Conservation (phyloP, 2,113 vertebrate species). For the Steatornis caripensis region DNA sequence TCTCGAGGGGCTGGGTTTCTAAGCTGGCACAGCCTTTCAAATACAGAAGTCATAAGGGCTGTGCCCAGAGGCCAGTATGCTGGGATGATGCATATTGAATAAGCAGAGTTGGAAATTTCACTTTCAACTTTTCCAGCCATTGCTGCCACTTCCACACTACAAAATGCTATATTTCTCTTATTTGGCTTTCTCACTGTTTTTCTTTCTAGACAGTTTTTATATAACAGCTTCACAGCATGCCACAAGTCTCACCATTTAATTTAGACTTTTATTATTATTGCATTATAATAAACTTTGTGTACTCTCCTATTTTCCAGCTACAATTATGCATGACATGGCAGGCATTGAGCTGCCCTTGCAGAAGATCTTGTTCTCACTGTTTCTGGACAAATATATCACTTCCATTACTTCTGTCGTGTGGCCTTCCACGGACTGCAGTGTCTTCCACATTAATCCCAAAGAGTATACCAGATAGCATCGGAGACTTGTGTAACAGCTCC, state of each 20-base stretch:
- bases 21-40: background rate
- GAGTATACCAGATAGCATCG: background rate
- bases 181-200: background rate
- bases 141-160: background rate
- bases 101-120: background rate
- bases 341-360: background rate
- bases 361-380: background rate
- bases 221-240: background rate
- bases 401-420: background rate
- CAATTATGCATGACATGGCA: background rate
- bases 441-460: background rate
- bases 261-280: conserved; percentile 8
- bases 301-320: background rate
- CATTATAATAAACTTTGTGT: background rate
- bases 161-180: background rate
- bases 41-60: background rate
- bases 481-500: background rate
- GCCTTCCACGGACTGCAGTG: background rate
- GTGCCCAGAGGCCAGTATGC: background rate
- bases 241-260: background rate
- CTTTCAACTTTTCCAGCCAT: background rate
- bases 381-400: background rate
- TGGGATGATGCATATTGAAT: background rate
- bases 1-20: background rate
- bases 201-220: conserved; percentile 11